These are phyloP conservation scores for Balaeniceps rex DNA, from an alignment of 2,113 vertebrate genomes.

Conservation along the genomic window DNA sequence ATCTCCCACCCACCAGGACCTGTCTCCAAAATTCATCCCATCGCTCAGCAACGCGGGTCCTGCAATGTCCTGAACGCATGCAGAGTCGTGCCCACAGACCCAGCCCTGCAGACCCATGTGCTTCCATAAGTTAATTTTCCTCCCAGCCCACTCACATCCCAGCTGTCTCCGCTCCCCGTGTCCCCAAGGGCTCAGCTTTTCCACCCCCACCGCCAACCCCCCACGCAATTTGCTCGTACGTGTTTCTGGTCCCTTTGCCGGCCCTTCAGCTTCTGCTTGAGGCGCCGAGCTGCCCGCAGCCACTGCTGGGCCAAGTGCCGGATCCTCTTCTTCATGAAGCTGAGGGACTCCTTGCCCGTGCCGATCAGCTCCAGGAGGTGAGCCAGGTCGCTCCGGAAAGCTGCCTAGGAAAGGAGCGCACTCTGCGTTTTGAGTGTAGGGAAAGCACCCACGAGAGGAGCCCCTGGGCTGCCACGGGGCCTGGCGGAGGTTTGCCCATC, in stretches of 20 bases:
- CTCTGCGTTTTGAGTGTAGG: neutral
- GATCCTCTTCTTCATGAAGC: slow-evolving; percentile 95
- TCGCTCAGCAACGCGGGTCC: neutral
- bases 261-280: slow-evolving; percentile 77
- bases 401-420: slow-evolving; percentile 69
- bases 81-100: fast-evolving
- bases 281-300: slow-evolving; percentile 80
- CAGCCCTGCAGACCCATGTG: fast-evolving
- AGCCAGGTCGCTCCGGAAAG: slow-evolving; percentile 83
- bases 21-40: neutral
- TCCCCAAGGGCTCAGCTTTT: neutral
- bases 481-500: neutral
- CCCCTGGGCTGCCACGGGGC: fast-evolving
- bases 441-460: fast-evolving
- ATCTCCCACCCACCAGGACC: neutral
- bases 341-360: slow-evolving; percentile 92
- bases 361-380: slow-evolving; percentile 90
- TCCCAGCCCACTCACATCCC: neutral
- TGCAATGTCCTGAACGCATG: neutral
- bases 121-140: neutral
- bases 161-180: fast-evolving
- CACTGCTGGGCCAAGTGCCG: slow-evolving; percentile 86
- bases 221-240: neutral
- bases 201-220: fast-evolving
- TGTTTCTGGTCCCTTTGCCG: slow-evolving; percentile 83